phyloP scores from a whole-genome alignment of 2,888 invertebrate genomes.

The Steinernema carpocapsae region DNA sequence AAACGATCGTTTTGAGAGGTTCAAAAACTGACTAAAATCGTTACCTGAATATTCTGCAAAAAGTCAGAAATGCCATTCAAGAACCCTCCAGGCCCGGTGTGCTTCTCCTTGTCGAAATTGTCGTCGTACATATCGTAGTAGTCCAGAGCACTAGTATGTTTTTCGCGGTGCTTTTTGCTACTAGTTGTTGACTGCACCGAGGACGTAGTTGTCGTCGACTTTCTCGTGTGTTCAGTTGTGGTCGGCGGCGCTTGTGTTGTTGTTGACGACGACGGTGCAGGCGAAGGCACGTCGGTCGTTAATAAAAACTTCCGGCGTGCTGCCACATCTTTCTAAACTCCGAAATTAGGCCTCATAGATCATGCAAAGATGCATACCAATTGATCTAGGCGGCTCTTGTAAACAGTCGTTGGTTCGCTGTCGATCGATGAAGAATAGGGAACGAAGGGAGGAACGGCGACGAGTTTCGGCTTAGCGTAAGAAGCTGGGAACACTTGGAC shows the following conservation, averaged over 20 bases:
- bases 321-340: slow-evolving; percentile 17
- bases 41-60: slow-evolving; percentile 38
- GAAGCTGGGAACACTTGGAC: slow-evolving; percentile 15
- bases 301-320: slow-evolving; percentile 7
- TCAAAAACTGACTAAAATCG: background rate
- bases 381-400: slow-evolving; percentile 18
- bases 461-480: slow-evolving; percentile 15
- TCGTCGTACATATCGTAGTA: slow-evolving; percentile 57
- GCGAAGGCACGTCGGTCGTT: background rate
- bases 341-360: background rate
- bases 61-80: slow-evolving; percentile 49
- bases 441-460: background rate
- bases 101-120: slow-evolving; percentile 54
- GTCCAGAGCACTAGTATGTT: slow-evolving; percentile 48
- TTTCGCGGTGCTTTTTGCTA: slow-evolving; percentile 36
- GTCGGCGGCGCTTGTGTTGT: slow-evolving; percentile 20
- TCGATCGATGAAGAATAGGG: background rate
- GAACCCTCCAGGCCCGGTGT: slow-evolving; percentile 46
- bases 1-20: slow-evolving; percentile 23
- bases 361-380: background rate
- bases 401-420: slow-evolving; percentile 19
- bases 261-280: slow-evolving; percentile 30
- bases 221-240: background rate
- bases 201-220: slow-evolving; percentile 13
- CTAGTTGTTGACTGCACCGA: background rate